phyloP scores from a whole-genome alignment of 2,797 vertebrate species.

The Myiotriccus ornatus region DNA sequence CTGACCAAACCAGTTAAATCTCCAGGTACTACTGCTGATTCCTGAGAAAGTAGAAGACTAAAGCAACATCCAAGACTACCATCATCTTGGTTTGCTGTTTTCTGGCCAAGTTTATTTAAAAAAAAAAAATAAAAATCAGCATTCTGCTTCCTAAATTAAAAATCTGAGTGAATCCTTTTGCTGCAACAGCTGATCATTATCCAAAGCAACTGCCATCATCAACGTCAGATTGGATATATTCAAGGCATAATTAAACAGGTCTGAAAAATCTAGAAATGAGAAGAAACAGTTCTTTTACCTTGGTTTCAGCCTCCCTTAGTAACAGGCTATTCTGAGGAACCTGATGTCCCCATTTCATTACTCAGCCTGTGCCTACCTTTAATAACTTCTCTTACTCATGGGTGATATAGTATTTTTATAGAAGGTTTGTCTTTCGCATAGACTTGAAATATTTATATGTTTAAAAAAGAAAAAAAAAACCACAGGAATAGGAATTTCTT shows the following conservation, averaged over 20 bases:
- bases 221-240: not conserved
- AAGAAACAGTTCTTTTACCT: slow-evolving; percentile 24
- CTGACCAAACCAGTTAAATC: not conserved
- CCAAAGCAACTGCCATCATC: slow-evolving; percentile 15
- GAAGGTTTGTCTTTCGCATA: slow-evolving; percentile 29
- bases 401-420: slow-evolving; percentile 3
- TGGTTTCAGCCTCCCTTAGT: slow-evolving; percentile 40
- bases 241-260: slow-evolving; percentile 8
- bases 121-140: not conserved
- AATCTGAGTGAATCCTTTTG: not conserved
- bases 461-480: not conserved
- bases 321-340: slow-evolving; percentile 47
- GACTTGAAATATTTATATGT: slow-evolving; percentile 29
- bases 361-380: slow-evolving; percentile 25
- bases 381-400: slow-evolving; percentile 34
- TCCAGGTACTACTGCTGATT: not conserved
- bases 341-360: not conserved
- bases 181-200: slow-evolving; percentile 35
- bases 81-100: not conserved
- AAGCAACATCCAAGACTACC: not conserved
- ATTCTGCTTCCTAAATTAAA: slow-evolving; percentile 1
- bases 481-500: slow-evolving; percentile 2
- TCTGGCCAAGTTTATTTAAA: not conserved
- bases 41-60: not conserved
- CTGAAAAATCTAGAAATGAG: slow-evolving; percentile 18